Evolutionary conservation across 1,140 invertebrate genomes (phyloP).

Genomic region (Conopomorpha cramerella): DNA sequence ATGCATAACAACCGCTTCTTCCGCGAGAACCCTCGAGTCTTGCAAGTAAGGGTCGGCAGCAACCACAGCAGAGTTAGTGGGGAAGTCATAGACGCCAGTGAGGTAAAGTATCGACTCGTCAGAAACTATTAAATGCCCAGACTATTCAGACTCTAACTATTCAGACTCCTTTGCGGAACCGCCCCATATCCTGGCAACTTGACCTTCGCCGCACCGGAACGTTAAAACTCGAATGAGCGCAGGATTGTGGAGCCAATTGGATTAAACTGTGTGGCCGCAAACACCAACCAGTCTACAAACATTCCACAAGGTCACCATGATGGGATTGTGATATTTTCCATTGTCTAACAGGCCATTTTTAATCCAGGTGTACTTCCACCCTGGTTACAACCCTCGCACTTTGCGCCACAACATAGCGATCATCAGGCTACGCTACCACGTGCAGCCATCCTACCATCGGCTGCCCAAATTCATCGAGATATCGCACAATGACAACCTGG

Average conservation of each 20-base stretch:
- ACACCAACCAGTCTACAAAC: no score
- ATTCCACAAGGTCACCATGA: no score
- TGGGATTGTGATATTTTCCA: not conserved
- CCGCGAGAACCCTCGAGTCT: slow-evolving; percentile 34
- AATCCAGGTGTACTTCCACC: slow-evolving; percentile 41
- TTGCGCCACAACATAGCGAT: slow-evolving; percentile 35
- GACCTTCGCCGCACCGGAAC: no score
- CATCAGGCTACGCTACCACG: slow-evolving; percentile 22
- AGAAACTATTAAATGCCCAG: no score
- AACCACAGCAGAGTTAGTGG: slow-evolving; percentile 46
- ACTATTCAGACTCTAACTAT: no score
- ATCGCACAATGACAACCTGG: slow-evolving; percentile 9
- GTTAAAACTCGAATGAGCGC: no score
- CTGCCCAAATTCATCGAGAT: slow-evolving; percentile 32
- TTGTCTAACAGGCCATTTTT: not conserved
- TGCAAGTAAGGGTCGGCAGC: slow-evolving; percentile 37
- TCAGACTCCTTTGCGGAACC: no score
- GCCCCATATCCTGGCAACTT: no score
- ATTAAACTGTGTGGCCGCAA: no score
- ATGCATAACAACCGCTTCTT: slow-evolving; percentile 48
- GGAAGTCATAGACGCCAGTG: slow-evolving; percentile 30
- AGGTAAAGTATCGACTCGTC: no score
- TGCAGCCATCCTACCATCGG: slow-evolving; percentile 26
- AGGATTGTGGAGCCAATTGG: no score
- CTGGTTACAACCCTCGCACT: slow-evolving; percentile 28